These are phyloP conservation scores for Zelostemma sp. DNA, from an alignment of 1,140 invertebrate genomes.

Conservation along the genomic window DNA sequence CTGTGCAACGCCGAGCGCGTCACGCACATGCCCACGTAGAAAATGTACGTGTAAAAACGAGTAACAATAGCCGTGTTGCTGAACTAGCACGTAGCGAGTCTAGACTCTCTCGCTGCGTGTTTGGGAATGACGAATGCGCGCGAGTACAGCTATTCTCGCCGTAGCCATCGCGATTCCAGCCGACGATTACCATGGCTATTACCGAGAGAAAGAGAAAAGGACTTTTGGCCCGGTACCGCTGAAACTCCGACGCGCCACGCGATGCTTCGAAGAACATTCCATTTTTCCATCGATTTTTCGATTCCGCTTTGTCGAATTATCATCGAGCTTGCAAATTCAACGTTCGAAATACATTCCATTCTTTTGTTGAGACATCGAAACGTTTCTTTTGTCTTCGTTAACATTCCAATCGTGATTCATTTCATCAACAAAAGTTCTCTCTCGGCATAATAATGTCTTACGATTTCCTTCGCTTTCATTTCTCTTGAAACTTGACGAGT, in stretches of 20 bases:
- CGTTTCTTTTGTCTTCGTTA: too few relatives aligned
- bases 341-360: too few relatives aligned
- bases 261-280: slow-evolving; percentile 1
- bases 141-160: slow-evolving; percentile 1
- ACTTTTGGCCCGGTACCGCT: slow-evolving; percentile 10
- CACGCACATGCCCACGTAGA: neutral
- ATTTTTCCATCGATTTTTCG: neutral
- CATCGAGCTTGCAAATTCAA: too few relatives aligned
- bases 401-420: too few relatives aligned
- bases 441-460: too few relatives aligned
- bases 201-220: slow-evolving; percentile 22
- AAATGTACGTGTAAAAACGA: neutral
- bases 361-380: too few relatives aligned
- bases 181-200: slow-evolving; percentile 18
- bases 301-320: neutral
- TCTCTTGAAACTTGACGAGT: too few relatives aligned
- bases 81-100: too few relatives aligned
- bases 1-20: neutral
- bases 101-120: too few relatives aligned
- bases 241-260: slow-evolving; percentile 19
- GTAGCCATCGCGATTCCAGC: slow-evolving; percentile 11
- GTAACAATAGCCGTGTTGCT: neutral
- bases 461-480: too few relatives aligned
- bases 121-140: slow-evolving; percentile 16
- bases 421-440: too few relatives aligned